Base-by-base conservation (phyloP, 2,888 invertebrate genomes). In the Phoronis australis region DNA sequence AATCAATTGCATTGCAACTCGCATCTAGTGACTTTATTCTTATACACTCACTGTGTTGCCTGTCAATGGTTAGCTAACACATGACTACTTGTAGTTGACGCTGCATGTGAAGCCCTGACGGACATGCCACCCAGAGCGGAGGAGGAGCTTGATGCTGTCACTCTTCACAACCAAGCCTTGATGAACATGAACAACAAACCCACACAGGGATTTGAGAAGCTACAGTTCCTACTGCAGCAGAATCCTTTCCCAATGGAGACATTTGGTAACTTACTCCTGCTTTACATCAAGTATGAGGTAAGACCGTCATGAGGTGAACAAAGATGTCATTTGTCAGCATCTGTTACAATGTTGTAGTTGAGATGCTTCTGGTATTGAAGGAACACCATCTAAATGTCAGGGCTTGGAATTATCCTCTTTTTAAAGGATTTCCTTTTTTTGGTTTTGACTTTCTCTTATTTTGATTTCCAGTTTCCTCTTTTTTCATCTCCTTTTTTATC, bases 161-260 rank as follows among this genome's bases (percentile, higher is more conserved):
- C 97, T 3, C 81, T 99, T 37, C 99, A 99, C 73, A 99, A 99
- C 75, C 88, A 96, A 78, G 97, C 96, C 0, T 80, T 99, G 37
- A 84, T 88, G 80, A 90, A 91, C 56, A 90, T 93, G 79, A 92
- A 93, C 57, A 81, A 83, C 27, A 87, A 87, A 68, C 88, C 93
- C 0, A 87, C 88, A 0, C 93, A 95, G 68, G 93, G 96, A 15
- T 96, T 97, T 70, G 93, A 95, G 70, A 91, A 92, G 70, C 77
- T 93, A 44, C 90, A 91, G 71, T 99, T 96, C 77, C 82, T 99
- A 21, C 80, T 99, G 24, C 91, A 94, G 69, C 91, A 97, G 52
- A 92, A 93, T 69, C 90, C 93, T 2, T 97, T 96, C 73, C 99
- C 99, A 3, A 90, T 91, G 15, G 97, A 99, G 81, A 96, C 97